Evolutionary conservation across 2,113 vertebrate genomes (phyloP), one percentile per base, ranked within the genome.

Genomic region (Notechis scutatus): DNA sequence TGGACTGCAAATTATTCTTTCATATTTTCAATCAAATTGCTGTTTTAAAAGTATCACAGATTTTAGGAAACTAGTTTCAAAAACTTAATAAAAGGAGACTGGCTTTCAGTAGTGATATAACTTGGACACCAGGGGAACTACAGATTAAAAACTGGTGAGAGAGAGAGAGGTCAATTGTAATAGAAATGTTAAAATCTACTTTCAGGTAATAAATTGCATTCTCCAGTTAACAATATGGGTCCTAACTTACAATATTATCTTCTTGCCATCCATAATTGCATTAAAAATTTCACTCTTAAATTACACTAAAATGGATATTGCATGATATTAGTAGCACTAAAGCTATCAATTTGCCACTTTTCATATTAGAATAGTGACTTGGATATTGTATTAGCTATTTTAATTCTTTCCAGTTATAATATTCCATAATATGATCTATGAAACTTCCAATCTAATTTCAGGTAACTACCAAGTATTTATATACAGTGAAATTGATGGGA

Each of bases 261-360:
- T 81, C 88, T 92, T 94, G 57, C 93, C 55, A 34, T 94, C 91
- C 92, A 92, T 93, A 96, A 95, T 87, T 52, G 11, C 10, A 61
- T 94, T 94, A 87, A 91, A 52, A 90, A 45, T 9, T 93, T 87
- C 89, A 90, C 56, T 93, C 91, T 95, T 88, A 74, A 50, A 93
- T 90, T 64, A 57, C 42, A 42, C 90, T 93, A 64, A 24, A 85
- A 94, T 74, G 7, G 56, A 23, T 34, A 90, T 90, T 86, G 92
- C 1, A 56, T 24, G 56, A 54, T 56, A 92, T 92, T 14, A 74
- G 54, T 8, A 92, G 91, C 85, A 61, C 57, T 64, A 95, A 92
- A 93, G 94, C 39, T 39, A 94, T 12, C 91, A 94, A 5, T 61
- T 3, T 42, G 88, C 92, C 23, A 85, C 54, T 93, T 91, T 91